A percentile compares a stretch with the other conserved stretches of the same genome.
Evolutionary conservation across 2,888 invertebrate species (phyloP).

Genomic region (Tetranychus truncatus): DNA sequence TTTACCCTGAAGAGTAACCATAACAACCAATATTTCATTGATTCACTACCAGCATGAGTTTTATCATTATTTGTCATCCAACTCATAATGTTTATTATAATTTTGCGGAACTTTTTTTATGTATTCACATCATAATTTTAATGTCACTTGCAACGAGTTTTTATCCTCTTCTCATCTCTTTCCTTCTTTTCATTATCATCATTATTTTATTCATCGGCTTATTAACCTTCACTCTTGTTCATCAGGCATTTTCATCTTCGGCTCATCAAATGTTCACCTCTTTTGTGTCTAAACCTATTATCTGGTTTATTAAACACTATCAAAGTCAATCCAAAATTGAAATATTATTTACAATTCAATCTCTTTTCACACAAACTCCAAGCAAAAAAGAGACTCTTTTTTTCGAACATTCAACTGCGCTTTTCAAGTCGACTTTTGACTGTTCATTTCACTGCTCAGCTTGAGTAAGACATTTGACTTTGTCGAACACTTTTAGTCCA

Average conservation of each 20-base stretch:
- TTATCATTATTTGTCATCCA: background rate
- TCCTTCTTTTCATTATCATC: background rate
- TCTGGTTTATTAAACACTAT: background rate
- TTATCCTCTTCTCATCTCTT: background rate
- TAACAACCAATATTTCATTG: background rate
- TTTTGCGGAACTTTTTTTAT: no score
- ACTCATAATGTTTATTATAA: background rate
- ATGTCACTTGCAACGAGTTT: background rate
- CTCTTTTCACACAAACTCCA: background rate
- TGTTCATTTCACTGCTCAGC: no score
- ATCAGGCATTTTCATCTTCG: background rate
- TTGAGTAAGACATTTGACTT: background rate
- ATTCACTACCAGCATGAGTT: background rate
- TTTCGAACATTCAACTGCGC: no score
- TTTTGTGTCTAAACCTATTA: background rate
- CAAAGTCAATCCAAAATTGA: background rate
- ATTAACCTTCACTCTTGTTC: background rate
- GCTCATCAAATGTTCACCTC: background rate
- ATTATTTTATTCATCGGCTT: background rate
- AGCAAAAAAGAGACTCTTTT: no score
- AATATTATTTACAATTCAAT: background rate
- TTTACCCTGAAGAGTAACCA: background rate
- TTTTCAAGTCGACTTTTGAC: no score
- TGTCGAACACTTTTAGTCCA: background rate
- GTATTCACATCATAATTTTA: background rate